Evolutionary conservation across 1,140 invertebrate genomes (phyloP), one percentile per base, ranked within the genome.

Genomic region (Aplysia californica): DNA sequence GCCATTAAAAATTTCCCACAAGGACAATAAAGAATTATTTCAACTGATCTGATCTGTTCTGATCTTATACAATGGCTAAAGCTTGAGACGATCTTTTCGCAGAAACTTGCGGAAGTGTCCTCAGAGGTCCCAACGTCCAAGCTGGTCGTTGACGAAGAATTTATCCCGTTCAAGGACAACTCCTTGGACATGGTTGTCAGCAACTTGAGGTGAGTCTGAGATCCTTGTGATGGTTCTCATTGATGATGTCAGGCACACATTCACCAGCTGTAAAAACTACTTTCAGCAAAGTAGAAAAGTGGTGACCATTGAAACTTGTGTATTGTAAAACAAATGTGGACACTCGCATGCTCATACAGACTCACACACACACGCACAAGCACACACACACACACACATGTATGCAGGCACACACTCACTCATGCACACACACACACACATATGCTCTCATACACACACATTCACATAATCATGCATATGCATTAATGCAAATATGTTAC

Each of bases 121-220:
- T 76, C 84, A 56, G 88, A 90, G 61, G 86, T 90, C 15, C 81
- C 83, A 0, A 87, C 87, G 55, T 71, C 82, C 29, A 90, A 93
- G 80, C 83, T 96, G 35, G 87, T 95, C 58, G 94, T 96, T 86
- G 97, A 99, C 91, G 98, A 99, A 91, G 93, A 96, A 86, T 87
- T 87, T 74, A 91, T 95, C 66, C 91, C 94, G 89, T 95, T 98
- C 89, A 92, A 94, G 84, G 90, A 93, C 1, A 92, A 96, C 80
- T 95, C 94, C 74, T 87, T 98, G n/a, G 97, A 99, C 89, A 87
- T 99, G 64, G 91, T 99, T 33, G 79, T 93, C 26, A 91, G 91
- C 70, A 91, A 90, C 85, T 83, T 94, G 73, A 91, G 90, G 91
- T 92, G 87, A 79, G 78, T 69, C 21, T 36, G 29, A 10, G 29